These are phyloP conservation scores for Drosophila pectinifera DNA, from an alignment of 1,140 invertebrate species.

Conservation along the genomic window DNA sequence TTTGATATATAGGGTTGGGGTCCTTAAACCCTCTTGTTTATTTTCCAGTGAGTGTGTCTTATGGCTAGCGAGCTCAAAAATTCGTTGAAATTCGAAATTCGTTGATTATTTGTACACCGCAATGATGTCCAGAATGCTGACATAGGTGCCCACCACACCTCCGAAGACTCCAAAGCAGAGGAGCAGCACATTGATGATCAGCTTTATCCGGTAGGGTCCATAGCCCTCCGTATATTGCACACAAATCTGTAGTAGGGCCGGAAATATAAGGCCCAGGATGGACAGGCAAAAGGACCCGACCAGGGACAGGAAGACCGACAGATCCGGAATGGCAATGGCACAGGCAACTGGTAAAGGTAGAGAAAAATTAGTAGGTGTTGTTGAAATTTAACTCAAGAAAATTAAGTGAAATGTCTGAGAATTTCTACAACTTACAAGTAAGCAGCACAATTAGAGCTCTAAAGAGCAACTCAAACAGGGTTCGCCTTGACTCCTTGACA, in stretches of 20 bases:
- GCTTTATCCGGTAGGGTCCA: slow-evolving; percentile 85
- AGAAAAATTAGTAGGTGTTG: background rate
- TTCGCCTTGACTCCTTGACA: slow-evolving; percentile 85
- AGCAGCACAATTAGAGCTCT: slow-evolving; percentile 88
- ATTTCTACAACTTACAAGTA: slow-evolving; percentile 88
- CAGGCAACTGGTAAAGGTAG: slow-evolving; percentile 88
- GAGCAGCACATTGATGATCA: slow-evolving; percentile 87
- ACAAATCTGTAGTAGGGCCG: slow-evolving; percentile 90
- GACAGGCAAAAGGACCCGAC: slow-evolving; percentile 95
- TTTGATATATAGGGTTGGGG: background rate
- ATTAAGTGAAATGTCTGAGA: background rate
- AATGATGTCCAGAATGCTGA: slow-evolving; percentile 88
- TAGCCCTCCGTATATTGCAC: slow-evolving; percentile 71
- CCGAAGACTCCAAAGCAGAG: slow-evolving; percentile 89
- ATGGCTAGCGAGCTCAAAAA: background rate
- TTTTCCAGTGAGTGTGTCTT: background rate
- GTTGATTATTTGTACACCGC: slow-evolving; percentile 42
- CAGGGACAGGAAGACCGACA: slow-evolving; percentile 96
- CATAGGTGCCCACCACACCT: slow-evolving; percentile 89
- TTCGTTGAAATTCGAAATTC: slow-evolving; percentile 12
- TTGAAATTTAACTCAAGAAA: too few relatives aligned
- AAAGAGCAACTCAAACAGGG: slow-evolving; percentile 88
- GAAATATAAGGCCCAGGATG: slow-evolving; percentile 96
- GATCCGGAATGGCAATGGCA: slow-evolving; percentile 93
- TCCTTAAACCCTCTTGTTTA: background rate